These are phyloP conservation scores for Luidia sarsii DNA, from an alignment of 53 echinoderm and acorn worm species.

Conservation along the genomic window DNA sequence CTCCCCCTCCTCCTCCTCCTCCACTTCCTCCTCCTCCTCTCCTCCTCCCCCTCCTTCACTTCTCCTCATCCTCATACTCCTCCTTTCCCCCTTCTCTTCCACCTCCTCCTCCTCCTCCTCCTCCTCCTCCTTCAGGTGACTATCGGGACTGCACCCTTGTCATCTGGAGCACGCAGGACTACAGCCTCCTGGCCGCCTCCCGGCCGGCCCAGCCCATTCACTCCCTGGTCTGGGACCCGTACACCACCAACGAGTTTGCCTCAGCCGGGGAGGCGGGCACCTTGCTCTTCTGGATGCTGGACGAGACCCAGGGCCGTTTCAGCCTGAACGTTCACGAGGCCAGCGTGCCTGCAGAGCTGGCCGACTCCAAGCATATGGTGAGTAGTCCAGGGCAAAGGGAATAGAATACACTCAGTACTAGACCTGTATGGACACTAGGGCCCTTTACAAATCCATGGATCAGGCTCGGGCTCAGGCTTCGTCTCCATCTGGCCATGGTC, in stretches of 20 bases:
- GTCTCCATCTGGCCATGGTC: too few relatives aligned
- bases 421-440: too few relatives aligned
- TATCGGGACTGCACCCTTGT: slow-evolving; percentile 86
- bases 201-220: slow-evolving; percentile 89
- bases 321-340: slow-evolving; percentile 93
- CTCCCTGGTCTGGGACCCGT: slow-evolving; percentile 87
- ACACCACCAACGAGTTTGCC: slow-evolving; percentile 92
- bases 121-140: slow-evolving; percentile 66
- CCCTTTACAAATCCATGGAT: too few relatives aligned
- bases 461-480: too few relatives aligned
- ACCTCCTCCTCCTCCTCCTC: too few relatives aligned
- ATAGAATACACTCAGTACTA: too few relatives aligned
- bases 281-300: slow-evolving; percentile 93
- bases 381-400: too few relatives aligned
- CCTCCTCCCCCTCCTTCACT: too few relatives aligned
- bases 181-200: slow-evolving; percentile 84
- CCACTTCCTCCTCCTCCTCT: too few relatives aligned
- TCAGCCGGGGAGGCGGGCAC: slow-evolving; percentile 92
- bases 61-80: too few relatives aligned
- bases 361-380: slow-evolving; percentile 84
- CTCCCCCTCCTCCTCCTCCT: too few relatives aligned
- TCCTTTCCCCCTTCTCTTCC: too few relatives aligned
- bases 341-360: slow-evolving; percentile 74
- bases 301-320: slow-evolving; percentile 88
- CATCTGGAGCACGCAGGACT: slow-evolving; percentile 91